Conservation (phyloP, 2,113 vertebrate genomes). For the Tenrec ecaudatus region DNA sequence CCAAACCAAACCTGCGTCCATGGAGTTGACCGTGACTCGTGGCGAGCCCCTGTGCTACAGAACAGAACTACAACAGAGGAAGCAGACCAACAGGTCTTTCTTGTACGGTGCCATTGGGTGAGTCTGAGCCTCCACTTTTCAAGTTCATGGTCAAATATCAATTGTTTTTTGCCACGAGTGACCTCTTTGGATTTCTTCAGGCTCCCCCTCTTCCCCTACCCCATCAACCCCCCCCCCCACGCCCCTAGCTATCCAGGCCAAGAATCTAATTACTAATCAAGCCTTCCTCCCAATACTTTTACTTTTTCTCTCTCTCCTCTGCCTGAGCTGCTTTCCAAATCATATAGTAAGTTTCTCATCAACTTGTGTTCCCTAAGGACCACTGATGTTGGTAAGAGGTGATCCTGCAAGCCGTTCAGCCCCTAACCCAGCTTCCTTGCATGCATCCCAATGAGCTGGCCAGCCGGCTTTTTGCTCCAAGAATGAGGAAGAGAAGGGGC, state of each 20-base stretch:
- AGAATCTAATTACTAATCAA: constrained; percentile 5
- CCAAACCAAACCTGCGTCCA: no score
- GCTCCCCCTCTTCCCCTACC: no score
- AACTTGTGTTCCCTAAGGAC: not conserved
- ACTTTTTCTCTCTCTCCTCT: not conserved
- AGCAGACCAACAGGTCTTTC: not conserved
- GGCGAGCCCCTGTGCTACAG: no score
- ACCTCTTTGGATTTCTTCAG: no score
- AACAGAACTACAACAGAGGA: not conserved
- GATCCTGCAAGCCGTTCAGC: not conserved
- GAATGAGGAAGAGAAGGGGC: not conserved
- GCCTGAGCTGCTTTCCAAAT: not conserved
- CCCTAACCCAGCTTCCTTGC: not conserved
- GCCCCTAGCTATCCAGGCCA: not conserved
- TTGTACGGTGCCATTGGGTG: no score
- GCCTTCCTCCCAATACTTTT: not conserved
- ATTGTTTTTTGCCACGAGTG: not conserved
- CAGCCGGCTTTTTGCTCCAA: not conserved
- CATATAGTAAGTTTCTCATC: not conserved
- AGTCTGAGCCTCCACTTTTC: no score
- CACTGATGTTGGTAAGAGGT: not conserved
- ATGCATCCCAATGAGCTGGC: not conserved
- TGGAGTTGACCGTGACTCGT: no score
- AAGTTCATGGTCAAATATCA: not conserved
- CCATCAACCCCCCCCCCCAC: not conserved